Evolutionary conservation across 1,140 invertebrate genomes (phyloP), one percentile per base, ranked within the genome.

Genomic region (Lithobius niger): DNA sequence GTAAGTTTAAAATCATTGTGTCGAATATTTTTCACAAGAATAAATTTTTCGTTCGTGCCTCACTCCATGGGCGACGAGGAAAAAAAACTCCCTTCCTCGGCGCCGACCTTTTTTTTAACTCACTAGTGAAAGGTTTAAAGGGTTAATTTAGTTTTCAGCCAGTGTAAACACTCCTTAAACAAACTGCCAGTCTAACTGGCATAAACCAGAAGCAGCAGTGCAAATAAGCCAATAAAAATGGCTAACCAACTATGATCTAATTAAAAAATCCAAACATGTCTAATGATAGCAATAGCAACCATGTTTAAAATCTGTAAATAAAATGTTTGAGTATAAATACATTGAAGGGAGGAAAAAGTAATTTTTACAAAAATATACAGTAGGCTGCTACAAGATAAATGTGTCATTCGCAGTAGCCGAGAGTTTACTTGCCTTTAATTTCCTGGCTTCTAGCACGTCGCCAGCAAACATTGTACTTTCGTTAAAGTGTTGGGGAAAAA

Each of bases 201-300:
- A 40, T 40, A 40, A 40, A 40, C 18, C 18, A 18, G 10, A 40
- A 13, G 10, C 18, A 13, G 18, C 31, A 40, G 10, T 13, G 18
- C 18, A 40, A 13, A 13, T 40, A 40, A 10, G 10, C 10, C 31
- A 40, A 13, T 40, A 40, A 40, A 40, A 40, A 40, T 13, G 31
- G 10, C 31, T 13, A 40, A 40, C 10, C 18, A 10, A 56, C 21
- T 54, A n/a, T n/a, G n/a, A n/a, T 50, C 28, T 24, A 57, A 31
- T 36, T 19, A 44, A 51, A 56, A 47, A 27, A 13, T 27, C 59
- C 56, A 59, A 66, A 83, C 80, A 77, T 90, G 94, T 43, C 71
- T 99, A 99, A 65, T 99, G 94, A 74, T 97, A 99, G 2, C 93
- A 95, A 26, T 99, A 94, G 75, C 95, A 99, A 72, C 99, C 96